A percentile compares a stretch with the other conserved stretches of the same genome.
These are phyloP conservation scores for Microplitis mediator DNA, from an alignment of 1,140 invertebrate genomes.

Conservation along the genomic window DNA sequence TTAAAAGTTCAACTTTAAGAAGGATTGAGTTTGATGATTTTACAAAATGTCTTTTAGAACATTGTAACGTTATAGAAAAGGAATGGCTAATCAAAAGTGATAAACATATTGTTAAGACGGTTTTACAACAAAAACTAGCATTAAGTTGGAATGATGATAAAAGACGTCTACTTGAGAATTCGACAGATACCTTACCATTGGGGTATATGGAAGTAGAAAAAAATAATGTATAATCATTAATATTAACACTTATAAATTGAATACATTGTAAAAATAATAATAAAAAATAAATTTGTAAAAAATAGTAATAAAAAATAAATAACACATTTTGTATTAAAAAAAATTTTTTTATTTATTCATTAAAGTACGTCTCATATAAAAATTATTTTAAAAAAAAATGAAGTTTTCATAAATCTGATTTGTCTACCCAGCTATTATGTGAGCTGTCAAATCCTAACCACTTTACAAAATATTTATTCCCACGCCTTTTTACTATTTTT, in stretches of 20 bases:
- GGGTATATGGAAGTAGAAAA: background rate
- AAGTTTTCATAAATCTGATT: background rate
- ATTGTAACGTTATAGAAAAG: background rate
- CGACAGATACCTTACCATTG: constrained; percentile 14
- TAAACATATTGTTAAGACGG: background rate
- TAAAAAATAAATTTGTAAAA: no score
- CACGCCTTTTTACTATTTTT: background rate
- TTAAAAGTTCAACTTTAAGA: constrained; percentile 9
- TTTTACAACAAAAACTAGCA: background rate
- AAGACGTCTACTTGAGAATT: constrained; percentile 1
- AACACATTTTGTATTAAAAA: no score
- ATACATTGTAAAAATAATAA: no score
- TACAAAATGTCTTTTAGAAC: background rate
- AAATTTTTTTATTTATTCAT: no score
- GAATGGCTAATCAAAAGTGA: background rate
- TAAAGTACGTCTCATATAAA: no score
- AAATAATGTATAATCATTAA: no score
- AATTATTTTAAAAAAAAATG: background rate
- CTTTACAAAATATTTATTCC: background rate
- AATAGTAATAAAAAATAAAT: no score
- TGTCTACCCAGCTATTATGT: no score
- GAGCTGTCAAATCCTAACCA: background rate
- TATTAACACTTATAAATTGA: no score
- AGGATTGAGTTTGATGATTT: constrained; percentile 16
- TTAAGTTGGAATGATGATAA: constrained; percentile 13